Percentiles rank a stretch among this genome's conserved stretches.
phyloP scores from a whole-genome alignment of 1,140 invertebrate genomes.

The Cyclina sinensis region DNA sequence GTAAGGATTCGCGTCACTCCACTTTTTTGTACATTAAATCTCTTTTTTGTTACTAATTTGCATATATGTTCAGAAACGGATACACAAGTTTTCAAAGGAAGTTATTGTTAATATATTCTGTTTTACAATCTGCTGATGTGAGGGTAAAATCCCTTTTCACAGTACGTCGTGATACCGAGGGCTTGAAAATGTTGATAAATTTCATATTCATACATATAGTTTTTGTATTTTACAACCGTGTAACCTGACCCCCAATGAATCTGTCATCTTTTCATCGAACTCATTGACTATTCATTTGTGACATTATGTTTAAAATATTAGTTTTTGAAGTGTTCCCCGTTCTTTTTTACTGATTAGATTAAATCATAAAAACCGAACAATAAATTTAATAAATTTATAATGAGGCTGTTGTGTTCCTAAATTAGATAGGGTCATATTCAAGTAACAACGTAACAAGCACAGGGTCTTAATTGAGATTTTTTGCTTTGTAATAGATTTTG shows the following conservation, averaged over 20 bases:
- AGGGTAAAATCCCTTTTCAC: too few species aligned
- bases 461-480: not conserved
- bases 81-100: too few species aligned
- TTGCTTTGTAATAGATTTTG: not conserved
- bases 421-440: not conserved
- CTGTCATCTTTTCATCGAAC: not conserved
- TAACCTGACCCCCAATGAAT: not conserved
- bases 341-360: slow-evolving; percentile 20
- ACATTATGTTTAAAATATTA: not conserved
- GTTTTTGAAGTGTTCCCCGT: not conserved
- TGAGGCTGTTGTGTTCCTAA: not conserved
- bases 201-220: too few species aligned
- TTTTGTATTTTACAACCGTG: too few species aligned
- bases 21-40: too few species aligned
- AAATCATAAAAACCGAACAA: slow-evolving; percentile 24
- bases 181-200: too few species aligned
- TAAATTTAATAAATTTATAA: slow-evolving; percentile 13
- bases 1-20: too few species aligned
- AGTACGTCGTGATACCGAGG: too few species aligned
- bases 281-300: slow-evolving; percentile 21
- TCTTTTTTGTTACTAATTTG: too few species aligned
- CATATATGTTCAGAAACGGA: too few species aligned
- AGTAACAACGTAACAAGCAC: not conserved
- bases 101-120: too few species aligned
- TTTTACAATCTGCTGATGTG: too few species aligned